Evolutionary conservation across 2,113 vertebrate genomes (phyloP).

Genomic region (Mus pahari): DNA sequence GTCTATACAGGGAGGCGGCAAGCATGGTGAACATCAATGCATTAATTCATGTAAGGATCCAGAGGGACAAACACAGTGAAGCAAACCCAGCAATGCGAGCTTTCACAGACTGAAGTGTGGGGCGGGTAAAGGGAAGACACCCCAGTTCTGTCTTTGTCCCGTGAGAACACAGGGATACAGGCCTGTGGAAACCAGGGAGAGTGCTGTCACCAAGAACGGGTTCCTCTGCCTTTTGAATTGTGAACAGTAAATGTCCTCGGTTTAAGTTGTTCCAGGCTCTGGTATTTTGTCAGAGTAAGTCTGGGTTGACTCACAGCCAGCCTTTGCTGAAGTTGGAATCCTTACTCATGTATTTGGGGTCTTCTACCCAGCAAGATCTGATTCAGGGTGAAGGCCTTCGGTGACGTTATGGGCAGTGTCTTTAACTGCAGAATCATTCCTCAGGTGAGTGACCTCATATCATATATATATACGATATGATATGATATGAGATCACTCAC

Average conservation of each 20-base stretch:
- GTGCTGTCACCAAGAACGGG: not conserved
- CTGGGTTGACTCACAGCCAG: not conserved
- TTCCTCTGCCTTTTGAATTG: not conserved
- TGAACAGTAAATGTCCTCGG: not conserved
- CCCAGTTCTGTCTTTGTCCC: not conserved
- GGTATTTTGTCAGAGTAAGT: not conserved
- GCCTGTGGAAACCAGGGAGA: too few species aligned
- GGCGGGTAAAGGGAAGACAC: fast-evolving
- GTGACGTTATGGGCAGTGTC: not conserved
- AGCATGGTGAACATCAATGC: not conserved
- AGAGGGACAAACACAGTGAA: not conserved
- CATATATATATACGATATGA: too few species aligned
- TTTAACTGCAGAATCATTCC: not conserved
- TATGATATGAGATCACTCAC: too few species aligned
- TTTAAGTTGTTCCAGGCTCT: not conserved
- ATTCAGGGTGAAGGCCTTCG: not conserved
- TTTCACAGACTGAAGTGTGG: too few species aligned
- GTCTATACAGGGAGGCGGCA: not conserved
- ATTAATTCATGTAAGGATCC: not conserved
- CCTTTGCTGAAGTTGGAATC: not conserved
- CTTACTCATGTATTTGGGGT: not conserved
- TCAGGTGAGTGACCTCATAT: not conserved
- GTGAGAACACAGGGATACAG: not conserved
- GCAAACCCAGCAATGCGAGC: fast-evolving
- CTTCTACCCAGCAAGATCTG: not conserved